phyloP scores from a whole-genome alignment of 2,888 invertebrate species.

The Lathronympha strigana region DNA sequence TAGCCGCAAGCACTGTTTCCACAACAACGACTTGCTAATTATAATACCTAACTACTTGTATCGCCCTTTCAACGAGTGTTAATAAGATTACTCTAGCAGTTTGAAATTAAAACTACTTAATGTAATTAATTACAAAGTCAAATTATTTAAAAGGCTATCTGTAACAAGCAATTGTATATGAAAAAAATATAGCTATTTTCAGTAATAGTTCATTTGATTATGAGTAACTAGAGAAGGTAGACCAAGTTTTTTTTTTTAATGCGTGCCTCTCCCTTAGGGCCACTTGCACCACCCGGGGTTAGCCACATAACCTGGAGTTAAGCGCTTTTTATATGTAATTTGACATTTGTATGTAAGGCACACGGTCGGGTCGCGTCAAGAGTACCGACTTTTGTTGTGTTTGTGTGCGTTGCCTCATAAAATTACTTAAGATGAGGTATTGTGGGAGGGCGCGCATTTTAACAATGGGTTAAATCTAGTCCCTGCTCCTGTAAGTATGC shows the following conservation, averaged over 20 bases:
- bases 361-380: too few relatives aligned
- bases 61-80: constrained; percentile 14
- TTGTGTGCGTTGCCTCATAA: too few relatives aligned
- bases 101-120: constrained; percentile 1
- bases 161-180: constrained; percentile 10
- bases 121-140: constrained; percentile 12
- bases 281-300: too few relatives aligned
- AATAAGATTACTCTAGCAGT: constrained; percentile 22
- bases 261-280: too few relatives aligned
- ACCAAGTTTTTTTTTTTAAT: too few relatives aligned
- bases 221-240: constrained; percentile 5
- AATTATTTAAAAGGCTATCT: constrained; percentile 10
- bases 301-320: too few relatives aligned
- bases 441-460: too few relatives aligned
- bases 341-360: too few relatives aligned
- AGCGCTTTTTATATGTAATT: too few relatives aligned
- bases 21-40: constrained; percentile 46
- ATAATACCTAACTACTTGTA: constrained; percentile 27
- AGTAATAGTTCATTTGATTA: constrained; percentile 15
- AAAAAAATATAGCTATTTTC: constrained; percentile 16
- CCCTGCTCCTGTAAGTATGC: constrained; percentile 7
- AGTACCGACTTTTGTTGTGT: too few relatives aligned
- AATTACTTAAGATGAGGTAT: too few relatives aligned
- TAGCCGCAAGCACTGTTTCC: constrained; percentile 52
- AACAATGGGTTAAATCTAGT: too few relatives aligned